Conservation (phyloP, 2,888 invertebrate genomes). For the Philonicus albiceps region DNA sequence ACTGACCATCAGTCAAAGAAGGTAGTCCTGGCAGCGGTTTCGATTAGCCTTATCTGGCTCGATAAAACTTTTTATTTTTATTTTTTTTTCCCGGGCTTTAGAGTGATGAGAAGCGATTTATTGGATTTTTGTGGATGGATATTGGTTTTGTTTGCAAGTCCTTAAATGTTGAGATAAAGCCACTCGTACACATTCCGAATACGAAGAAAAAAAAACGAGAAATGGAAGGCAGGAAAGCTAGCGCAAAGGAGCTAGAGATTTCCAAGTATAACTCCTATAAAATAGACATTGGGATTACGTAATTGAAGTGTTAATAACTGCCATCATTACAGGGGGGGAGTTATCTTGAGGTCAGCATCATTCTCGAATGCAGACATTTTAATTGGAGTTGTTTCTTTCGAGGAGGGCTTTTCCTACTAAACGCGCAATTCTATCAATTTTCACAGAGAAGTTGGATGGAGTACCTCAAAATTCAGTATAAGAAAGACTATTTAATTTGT, state of each 20-base stretch:
- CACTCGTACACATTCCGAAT: neutral
- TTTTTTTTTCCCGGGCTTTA: slow-evolving; percentile 11
- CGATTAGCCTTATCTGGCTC: slow-evolving; percentile 36
- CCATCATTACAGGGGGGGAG: slow-evolving; percentile 36
- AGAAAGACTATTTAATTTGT: neutral
- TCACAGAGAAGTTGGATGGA: neutral
- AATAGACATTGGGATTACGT: slow-evolving; percentile 41
- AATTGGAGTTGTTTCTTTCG: slow-evolving; percentile 42
- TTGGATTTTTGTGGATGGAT: slow-evolving; percentile 47
- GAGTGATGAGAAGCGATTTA: slow-evolving; percentile 28
- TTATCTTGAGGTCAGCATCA: slow-evolving; percentile 20
- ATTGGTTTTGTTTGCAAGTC: slow-evolving; percentile 48
- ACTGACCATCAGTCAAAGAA: slow-evolving; percentile 34
- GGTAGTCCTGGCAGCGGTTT: slow-evolving; percentile 9
- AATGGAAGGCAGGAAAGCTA: neutral
- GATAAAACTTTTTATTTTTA: slow-evolving; percentile 35
- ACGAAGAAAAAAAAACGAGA: neutral
- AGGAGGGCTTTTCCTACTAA: neutral
- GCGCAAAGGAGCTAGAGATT: neutral
- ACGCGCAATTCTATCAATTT: neutral
- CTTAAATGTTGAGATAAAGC: slow-evolving; percentile 44
- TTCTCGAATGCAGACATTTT: slow-evolving; percentile 34
- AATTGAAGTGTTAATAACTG: slow-evolving; percentile 46
- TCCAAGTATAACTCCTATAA: neutral
- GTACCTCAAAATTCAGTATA: neutral